Percentiles rank a stretch among this genome's conserved stretches.
These are phyloP conservation scores for Physocephala rufipes DNA, from an alignment of 2,888 invertebrate genomes.

Conservation along the genomic window DNA sequence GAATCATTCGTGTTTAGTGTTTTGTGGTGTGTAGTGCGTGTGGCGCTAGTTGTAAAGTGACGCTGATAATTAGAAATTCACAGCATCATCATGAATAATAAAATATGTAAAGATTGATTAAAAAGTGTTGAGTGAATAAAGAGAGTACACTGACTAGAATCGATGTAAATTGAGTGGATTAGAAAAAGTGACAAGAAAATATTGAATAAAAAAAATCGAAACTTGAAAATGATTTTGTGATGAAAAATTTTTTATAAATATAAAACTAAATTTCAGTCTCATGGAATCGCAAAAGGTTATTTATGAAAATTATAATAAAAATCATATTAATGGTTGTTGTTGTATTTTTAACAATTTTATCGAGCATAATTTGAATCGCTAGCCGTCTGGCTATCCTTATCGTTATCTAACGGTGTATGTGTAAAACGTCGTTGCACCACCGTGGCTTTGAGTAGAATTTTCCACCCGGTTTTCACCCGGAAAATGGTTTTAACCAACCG, in stretches of 20 bases:
- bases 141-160: too few relatives aligned
- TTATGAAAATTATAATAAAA: too few relatives aligned
- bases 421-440: too few relatives aligned
- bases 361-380: not conserved
- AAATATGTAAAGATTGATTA: not conserved
- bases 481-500: not conserved
- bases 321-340: not conserved
- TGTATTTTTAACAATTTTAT: not conserved
- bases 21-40: conserved; percentile 33
- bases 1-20: conserved; percentile 33
- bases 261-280: too few relatives aligned
- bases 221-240: not conserved
- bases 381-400: conserved; percentile 18
- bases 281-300: too few relatives aligned
- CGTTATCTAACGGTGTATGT: not conserved
- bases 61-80: not conserved
- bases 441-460: not conserved
- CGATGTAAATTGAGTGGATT: too few relatives aligned
- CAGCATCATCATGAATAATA: conserved; percentile 9
- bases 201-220: not conserved
- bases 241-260: not conserved
- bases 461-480: not conserved
- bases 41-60: conserved; percentile 3
- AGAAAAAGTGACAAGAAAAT: too few relatives aligned
- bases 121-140: too few relatives aligned